Base-by-base conservation (phyloP, 1,140 invertebrate species). In the Drosophila nigrodunni region DNA sequence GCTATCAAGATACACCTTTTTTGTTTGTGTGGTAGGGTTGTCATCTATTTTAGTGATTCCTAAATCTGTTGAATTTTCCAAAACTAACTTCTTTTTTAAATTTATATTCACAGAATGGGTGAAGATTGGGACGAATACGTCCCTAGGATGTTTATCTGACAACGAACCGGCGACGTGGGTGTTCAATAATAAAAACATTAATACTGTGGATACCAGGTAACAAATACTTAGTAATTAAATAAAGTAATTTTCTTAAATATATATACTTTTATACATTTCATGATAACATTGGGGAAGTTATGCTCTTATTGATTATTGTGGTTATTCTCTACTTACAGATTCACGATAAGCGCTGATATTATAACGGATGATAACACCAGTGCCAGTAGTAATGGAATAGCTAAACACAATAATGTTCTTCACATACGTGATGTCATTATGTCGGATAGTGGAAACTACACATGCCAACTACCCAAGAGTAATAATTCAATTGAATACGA, bases 381-480 rank as follows among this genome's bases (percentile, higher is more conserved):
- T 39, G 57, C 61, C 60, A 77, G 77, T 50, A 80, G 15, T 18
- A 34, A 35, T 66, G 76, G 60, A 15, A 65, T 80, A 4, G 61
- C 77, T 37, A 78, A 69, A 21, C 91, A 82, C 72, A 72, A 72
- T 37, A 77, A 91, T 67, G 44, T 47, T 5, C 76, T 92, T 11
- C 67, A 67, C 9, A 77, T 92, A 59, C 61, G 78, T n/a, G 76
- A 92, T 70, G 87, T 94, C 8, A 90, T 92, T 76, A 86, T 93
- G 39, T 78, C 92, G 55, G 93, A 94, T 81, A 81, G 90, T 49
- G 94, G 94, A 7, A 92, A 92, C 66, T 94, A 94, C 81, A 92
- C 91, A 4, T 94, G 94, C 74, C 90, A 93, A 72, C 88, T 87
- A 43, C 65, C 77, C 5, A 82, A 89, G 41, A 88, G 81, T 35